Evolutionary conservation across 2,888 invertebrate species (phyloP).

Genomic region (Apodemia mormo): DNA sequence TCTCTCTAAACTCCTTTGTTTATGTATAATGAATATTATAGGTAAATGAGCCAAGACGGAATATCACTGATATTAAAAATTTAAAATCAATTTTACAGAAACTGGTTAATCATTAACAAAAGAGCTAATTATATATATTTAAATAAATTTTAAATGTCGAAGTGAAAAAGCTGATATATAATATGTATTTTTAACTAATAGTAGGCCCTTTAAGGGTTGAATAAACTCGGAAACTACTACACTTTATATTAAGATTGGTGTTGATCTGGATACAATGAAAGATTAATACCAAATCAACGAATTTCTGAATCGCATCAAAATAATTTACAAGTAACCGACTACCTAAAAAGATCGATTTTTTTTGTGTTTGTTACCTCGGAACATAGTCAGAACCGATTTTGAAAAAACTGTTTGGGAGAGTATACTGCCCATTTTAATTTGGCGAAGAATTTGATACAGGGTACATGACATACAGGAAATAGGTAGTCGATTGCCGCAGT

Average conservation of each 20-base stretch:
- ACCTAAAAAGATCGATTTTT: neutral
- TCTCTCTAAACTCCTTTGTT: no score
- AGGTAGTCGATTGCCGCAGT: no score
- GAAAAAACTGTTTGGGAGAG: no score
- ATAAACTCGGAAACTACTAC: neutral
- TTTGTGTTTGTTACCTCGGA: neutral
- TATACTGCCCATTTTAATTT: no score
- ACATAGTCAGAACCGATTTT: no score
- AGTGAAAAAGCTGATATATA: neutral
- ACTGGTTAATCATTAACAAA: neutral
- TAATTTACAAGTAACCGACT: neutral
- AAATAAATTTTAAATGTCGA: neutral
- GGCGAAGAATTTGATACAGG: no score
- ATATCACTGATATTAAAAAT: no score
- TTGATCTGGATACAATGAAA: constrained; percentile 4
- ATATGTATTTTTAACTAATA: neutral
- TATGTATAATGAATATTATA: no score
- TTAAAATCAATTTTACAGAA: neutral
- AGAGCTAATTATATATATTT: neutral
- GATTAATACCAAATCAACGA: constrained; percentile 6
- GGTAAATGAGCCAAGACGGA: no score
- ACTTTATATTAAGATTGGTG: constrained; percentile 5
- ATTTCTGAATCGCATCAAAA: neutral
- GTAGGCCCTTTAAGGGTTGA: constrained; percentile 1
- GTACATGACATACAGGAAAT: no score